A percentile compares a stretch with the other conserved stretches of the same genome.
Conservation (phyloP, 2,888 invertebrate species). For the Autographa gamma region DNA sequence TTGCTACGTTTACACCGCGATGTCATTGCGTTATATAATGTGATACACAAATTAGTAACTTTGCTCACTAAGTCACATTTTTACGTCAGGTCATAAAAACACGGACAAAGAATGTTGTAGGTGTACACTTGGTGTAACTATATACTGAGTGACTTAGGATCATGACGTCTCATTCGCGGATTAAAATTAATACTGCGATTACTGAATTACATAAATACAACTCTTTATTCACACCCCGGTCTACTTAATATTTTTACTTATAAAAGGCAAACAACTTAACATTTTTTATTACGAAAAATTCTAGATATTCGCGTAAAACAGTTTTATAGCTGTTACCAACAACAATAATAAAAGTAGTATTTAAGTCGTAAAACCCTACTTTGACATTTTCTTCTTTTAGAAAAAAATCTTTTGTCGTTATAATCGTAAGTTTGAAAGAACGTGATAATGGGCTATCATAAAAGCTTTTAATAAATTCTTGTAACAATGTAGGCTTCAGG, state of each 20-base stretch:
- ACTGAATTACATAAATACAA: too few species aligned
- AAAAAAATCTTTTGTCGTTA: background rate
- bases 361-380: conserved; percentile 5
- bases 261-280: background rate
- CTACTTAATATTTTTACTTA: background rate
- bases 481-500: conserved; percentile 3
- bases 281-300: background rate
- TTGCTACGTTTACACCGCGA: background rate
- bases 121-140: too few species aligned
- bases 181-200: too few species aligned
- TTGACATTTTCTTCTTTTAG: conserved; percentile 1
- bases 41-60: too few species aligned
- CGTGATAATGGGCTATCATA: background rate
- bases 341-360: conserved; percentile 2
- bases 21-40: too few species aligned
- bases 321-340: background rate
- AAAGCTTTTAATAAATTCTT: conserved; percentile 12
- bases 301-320: background rate
- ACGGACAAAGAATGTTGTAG: too few species aligned
- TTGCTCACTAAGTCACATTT: too few species aligned
- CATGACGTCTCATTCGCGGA: too few species aligned
- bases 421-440: conserved; percentile 8
- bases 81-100: too few species aligned
- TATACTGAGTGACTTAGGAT: too few species aligned
- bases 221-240: background rate